Base-by-base conservation (phyloP, 2,797 vertebrate genomes). In the Siniperca undulata region DNA sequence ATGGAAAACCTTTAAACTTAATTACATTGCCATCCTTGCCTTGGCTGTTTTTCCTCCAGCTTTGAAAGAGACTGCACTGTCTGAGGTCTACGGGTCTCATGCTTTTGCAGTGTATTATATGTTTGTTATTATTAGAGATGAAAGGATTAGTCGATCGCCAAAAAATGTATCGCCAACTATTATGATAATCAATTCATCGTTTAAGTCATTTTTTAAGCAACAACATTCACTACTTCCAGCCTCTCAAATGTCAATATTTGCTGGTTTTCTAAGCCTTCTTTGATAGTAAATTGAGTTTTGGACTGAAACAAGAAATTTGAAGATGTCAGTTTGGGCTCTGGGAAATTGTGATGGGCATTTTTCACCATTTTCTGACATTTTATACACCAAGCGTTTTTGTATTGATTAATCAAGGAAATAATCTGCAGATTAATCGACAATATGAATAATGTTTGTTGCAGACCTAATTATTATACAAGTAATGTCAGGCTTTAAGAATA, bases 1-100 rank as follows among this genome's bases (percentile, higher is more conserved):
- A 16, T 80, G 78, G 65, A 88, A 82, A 66, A 84, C 75, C 72
- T 77, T 85, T 59, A 80, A 79, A 74, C 69, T 50, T 81, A 67
- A 86, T 85, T 80, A 73, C 59, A 74, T 56, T 78, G 53, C 76
- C 67, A n/a, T 80, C 59, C 75, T 85, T 4, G 14, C 64, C 68
- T 72, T 67, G 40, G 52, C 74, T 82, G 55, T 71, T 88, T 85
- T 85, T 64, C 79, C 67, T 84, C 78, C 14, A 70, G 83, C 75
- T 77, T 42, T 80, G 8, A 46, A 7, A 75, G 64, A 70, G 19
- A 59, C 70, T 65, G 58, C 44, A 66, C 27, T 4, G 34, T 82
- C 50, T 79, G 52, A 64, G 8, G 61, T 38, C 42, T 24, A 42
- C 30, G 34, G 30, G 24, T 74, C 58, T 65, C 5, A 12, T 73